Evolutionary conservation across 1,140 invertebrate genomes (phyloP), one percentile per base, ranked within the genome.

Genomic region (Drosophila pandora): DNA sequence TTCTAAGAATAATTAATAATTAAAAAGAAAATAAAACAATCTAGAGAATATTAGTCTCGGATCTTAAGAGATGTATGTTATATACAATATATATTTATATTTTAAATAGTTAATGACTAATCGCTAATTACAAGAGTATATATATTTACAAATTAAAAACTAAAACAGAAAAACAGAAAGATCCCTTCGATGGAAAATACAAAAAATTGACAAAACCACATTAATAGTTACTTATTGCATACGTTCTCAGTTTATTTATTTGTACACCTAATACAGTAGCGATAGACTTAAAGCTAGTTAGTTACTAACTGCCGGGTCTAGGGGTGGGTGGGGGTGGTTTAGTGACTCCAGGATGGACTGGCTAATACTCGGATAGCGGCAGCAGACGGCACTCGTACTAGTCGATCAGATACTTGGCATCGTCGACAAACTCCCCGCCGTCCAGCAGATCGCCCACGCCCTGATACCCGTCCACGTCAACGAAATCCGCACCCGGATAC

Each of bases 371-470:
- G 17, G 17, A 17, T 17, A 17, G 17, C 17, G 17, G 17, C 17
- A 17, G 17, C 17, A 17, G 17, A 13, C 6, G 12, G n/a, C 4
- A 43, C 3, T 13, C 13, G 12, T 13, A 6, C 39, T 88, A 85
- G 32, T 88, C 82, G 23, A 87, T 88, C 53, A 87, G 56, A 72
- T 87, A 87, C 67, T 85, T 87, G 57, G 77, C 63, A 23, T 75
- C 72, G 32, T 60, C 63, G 41, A 62, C 82, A 21, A 82, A 81
- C 49, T 82, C 82, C 7, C 82, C 82, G n/a, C 62, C 13, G 21
- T 71, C 70, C 5, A 87, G 75, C 4, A 87, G 62, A 53, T 79
- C 74, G 9, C 70, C 62, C n/a, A 82, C 81, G 10, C 39, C 59
- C 41, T 68, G 74, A 2, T 82, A 87, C 13, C 55, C 69, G 7